Evolutionary conservation across 2,113 vertebrate genomes (phyloP), one percentile per base, ranked within the genome.

Genomic region (Lampris megalopsis): DNA sequence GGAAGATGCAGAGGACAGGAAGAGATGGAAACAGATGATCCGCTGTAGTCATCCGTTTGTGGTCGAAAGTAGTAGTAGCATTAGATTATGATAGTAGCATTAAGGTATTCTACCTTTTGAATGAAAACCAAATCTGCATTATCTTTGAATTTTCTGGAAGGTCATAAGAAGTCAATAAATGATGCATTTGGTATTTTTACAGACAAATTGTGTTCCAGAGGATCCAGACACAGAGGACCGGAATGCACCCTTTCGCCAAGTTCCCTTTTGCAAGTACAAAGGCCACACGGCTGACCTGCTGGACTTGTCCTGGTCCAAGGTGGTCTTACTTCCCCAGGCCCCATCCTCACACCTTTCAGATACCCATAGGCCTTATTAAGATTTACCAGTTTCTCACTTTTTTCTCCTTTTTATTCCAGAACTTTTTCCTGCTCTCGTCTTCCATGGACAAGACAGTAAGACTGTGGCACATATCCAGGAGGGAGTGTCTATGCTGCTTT

Each of bases 241-340:
- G 89, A 99, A 96, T 4, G 95, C 96, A 5, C 98, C 98, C 0
- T 99, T 99, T 90, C 95, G 98, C 35, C 97, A 96, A 10, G 88
- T 96, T 35, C 98, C 98, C 0, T 99, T 99, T 92, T 99, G 98
- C 94, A 99, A 99, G 92, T 99, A 99, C 88, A 99, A 99, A 93
- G 98, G 98, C 9, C 98, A 99, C 76, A 99, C 98, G 3, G 98
- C 98, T 42, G 98, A 99, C 88, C 95, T 99, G 37, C 92, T 99
- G 73, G 98, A 99, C 91, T 94, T 99, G 75, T 99, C 98, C n/a
- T 99, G 98, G 98, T 99, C 98, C 63, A 99, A 99, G 94, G 98
- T 99, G 92, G 5, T 71, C 62, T 66, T 4, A 2, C 10, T 49
- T 0, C 3, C 24, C 3, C 3, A n/a, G 0, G 53, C 4, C 54